Percentiles rank a stretch among this genome's conserved stretches.
Evolutionary conservation across 2,888 invertebrate species (phyloP).

Genomic region (Drepanosiphum platanoidis): DNA sequence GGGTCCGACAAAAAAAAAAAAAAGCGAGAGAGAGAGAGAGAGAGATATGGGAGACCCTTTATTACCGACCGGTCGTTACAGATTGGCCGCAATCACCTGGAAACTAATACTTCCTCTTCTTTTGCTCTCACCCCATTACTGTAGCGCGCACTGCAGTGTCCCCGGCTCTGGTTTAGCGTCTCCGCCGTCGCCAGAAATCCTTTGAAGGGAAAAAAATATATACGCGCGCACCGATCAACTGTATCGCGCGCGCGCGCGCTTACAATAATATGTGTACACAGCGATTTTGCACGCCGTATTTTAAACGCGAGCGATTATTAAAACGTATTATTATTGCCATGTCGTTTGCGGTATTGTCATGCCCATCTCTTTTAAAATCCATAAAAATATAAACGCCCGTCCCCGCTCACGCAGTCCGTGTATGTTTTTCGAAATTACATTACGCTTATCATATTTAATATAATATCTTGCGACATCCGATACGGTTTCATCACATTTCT

Average conservation of each 20-base stretch:
- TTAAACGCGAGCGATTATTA: background rate
- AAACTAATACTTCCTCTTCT: slow-evolving; percentile 62
- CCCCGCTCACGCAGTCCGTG: too few species aligned
- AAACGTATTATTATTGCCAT: background rate
- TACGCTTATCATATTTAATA: too few species aligned
- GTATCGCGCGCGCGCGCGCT: background rate
- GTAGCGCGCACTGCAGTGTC: background rate
- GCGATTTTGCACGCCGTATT: background rate
- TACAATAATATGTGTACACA: background rate
- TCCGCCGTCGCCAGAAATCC: background rate
- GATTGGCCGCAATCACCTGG: slow-evolving; percentile 62
- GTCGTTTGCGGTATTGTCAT: too few species aligned
- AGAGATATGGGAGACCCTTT: slow-evolving; percentile 33
- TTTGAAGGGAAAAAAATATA: background rate
- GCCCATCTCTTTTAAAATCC: too few species aligned
- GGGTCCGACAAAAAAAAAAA: slow-evolving; percentile 51
- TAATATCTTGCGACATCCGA: too few species aligned
- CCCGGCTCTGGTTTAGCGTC: slow-evolving; percentile 25
- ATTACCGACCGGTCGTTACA: slow-evolving; percentile 60
- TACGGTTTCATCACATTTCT: too few species aligned
- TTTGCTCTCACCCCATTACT: slow-evolving; percentile 39
- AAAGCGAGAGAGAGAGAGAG: background rate
- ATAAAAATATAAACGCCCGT: too few species aligned
- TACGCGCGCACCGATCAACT: background rate
- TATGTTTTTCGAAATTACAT: too few species aligned